These are phyloP conservation scores for Phacellophora camtschatica DNA, from an alignment of 30 jellyfish, hydroid and myxozoan genomes.

Conservation along the genomic window DNA sequence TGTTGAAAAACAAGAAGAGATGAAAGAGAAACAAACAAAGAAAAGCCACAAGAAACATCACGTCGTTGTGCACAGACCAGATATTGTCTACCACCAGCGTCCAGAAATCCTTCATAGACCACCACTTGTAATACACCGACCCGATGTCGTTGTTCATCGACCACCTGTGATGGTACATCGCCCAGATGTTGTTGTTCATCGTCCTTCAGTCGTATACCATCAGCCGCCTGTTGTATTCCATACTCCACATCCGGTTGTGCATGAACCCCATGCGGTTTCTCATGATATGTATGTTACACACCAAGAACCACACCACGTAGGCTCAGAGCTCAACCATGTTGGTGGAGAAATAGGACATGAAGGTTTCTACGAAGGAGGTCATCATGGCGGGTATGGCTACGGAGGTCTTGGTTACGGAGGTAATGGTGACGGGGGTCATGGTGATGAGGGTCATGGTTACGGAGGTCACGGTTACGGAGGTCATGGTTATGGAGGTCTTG, in stretches of 20 bases:
- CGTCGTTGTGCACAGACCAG: constrained; percentile 75
- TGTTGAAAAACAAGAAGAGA: constrained; percentile 4
- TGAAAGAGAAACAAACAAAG: constrained; percentile 16
- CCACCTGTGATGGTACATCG: constrained; percentile 79
- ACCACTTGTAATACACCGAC: constrained; percentile 69
- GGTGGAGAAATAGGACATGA: constrained; percentile 55
- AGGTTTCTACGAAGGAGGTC: constrained; percentile 22
- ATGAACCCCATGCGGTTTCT: constrained; percentile 78
- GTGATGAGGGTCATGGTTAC: not conserved
- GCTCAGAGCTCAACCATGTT: constrained; percentile 59
- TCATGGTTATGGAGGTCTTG: not conserved
- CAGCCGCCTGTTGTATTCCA: constrained; percentile 89
- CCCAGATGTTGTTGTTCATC: constrained; percentile 80
- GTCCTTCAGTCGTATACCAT: constrained; percentile 73
- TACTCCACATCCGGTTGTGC: constrained; percentile 81
- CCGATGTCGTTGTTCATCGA: constrained; percentile 76
- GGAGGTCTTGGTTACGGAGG: constrained; percentile 9
- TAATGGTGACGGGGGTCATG: not conserved
- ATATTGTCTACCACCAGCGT: constrained; percentile 70
- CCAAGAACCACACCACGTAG: constrained; percentile 65
- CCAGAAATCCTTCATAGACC: constrained; percentile 87
- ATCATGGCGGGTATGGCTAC: constrained; percentile 5
- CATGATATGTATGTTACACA: constrained; percentile 87
- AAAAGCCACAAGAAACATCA: constrained; percentile 62
- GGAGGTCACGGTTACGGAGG: constrained; percentile 2